Conservation (phyloP, 2,113 vertebrate genomes). For the Siniperca knerii region DNA sequence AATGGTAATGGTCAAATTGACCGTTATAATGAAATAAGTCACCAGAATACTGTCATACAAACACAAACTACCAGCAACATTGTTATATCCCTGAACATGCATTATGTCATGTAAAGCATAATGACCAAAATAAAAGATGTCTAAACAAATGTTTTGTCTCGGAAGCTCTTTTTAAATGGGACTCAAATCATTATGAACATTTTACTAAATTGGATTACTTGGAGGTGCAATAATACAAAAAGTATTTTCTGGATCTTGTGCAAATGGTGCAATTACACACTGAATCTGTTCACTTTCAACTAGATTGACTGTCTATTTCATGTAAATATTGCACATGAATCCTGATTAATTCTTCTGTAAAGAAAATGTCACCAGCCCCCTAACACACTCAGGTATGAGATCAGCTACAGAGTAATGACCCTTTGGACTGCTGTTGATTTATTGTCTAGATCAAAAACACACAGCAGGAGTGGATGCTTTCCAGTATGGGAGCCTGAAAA, state of each 20-base stretch:
- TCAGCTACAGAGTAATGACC: background rate
- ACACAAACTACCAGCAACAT: conserved; percentile 72
- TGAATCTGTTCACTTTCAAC: background rate
- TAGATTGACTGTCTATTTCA: background rate
- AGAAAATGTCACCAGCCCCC: background rate
- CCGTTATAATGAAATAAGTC: conserved; percentile 69
- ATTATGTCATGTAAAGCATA: conserved; percentile 84
- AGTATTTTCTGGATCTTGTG: background rate
- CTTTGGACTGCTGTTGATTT: background rate
- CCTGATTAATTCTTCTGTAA: background rate
- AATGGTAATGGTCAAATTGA: conserved; percentile 82
- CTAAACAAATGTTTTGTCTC: conserved; percentile 68
- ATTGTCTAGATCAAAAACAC: background rate
- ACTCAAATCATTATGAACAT: background rate
- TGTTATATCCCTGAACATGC: conserved; percentile 80
- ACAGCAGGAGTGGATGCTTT: background rate
- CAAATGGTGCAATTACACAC: background rate
- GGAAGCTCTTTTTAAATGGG: conserved; percentile 22
- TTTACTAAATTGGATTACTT: background rate
- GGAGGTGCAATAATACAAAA: background rate
- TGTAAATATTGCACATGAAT: background rate
- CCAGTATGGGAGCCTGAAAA: background rate
- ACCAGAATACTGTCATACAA: conserved; percentile 72
- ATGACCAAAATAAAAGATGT: conserved; percentile 85
- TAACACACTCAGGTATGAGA: background rate